phyloP scores from a whole-genome alignment of 1,140 invertebrate genomes.

The Zaprionus ornatus region DNA sequence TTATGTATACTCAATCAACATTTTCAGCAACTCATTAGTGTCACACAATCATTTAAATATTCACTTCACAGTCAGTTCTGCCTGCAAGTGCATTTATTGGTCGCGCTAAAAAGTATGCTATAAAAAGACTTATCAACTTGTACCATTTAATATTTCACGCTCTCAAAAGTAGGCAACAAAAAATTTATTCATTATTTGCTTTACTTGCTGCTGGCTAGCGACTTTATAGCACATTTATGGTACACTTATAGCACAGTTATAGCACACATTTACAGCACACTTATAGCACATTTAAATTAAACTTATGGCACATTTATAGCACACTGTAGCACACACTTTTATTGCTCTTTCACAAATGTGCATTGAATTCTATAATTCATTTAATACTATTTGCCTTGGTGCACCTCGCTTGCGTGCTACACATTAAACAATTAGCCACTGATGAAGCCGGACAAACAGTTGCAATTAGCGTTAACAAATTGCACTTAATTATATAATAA shows the following conservation, averaged over 20 bases:
- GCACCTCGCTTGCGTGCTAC: conserved; percentile 18
- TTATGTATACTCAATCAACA: too few species aligned
- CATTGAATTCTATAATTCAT: conserved; percentile 6
- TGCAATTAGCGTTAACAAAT: conserved; percentile 71
- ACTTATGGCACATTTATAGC: background rate
- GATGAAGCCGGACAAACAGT: conserved; percentile 60
- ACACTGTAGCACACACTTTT: background rate
- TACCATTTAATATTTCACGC: background rate
- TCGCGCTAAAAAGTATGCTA: background rate
- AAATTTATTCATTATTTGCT: background rate
- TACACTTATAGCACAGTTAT: background rate
- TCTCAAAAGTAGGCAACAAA: background rate
- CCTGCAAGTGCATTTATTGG: background rate
- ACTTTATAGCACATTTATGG: background rate
- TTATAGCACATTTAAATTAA: background rate
- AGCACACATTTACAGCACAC: too few species aligned
- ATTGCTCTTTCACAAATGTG: conserved; percentile 3
- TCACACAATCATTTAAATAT: background rate
- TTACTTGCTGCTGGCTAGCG: background rate
- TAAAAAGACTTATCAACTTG: background rate
- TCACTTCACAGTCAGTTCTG: background rate
- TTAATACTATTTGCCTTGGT: conserved; percentile 16
- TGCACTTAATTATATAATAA: conserved; percentile 78
- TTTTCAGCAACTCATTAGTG: background rate
- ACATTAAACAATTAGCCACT: conserved; percentile 63